Evolutionary conservation across 2,113 vertebrate genomes (phyloP).

Genomic region (Pica pica): DNA sequence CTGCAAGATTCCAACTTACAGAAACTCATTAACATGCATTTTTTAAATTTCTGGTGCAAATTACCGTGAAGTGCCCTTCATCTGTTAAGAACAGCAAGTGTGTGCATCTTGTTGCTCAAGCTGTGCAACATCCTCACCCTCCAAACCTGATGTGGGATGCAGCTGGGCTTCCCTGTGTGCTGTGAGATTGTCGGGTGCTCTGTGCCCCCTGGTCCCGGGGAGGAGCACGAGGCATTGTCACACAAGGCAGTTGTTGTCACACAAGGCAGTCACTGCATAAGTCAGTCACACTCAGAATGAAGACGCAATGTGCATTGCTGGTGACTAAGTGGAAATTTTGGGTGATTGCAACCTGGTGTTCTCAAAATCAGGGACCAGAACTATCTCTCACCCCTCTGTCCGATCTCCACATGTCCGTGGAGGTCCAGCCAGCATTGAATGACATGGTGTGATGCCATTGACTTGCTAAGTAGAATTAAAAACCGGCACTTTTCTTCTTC

Average conservation of each 20-base stretch:
- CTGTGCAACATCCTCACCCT: not conserved
- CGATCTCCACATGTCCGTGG: accelerated
- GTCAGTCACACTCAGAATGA: not conserved
- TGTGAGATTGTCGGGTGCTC: not conserved
- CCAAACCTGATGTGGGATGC: accelerated
- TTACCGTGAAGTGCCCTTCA: not conserved
- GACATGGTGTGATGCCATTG: accelerated
- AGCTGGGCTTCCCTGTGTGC: not conserved
- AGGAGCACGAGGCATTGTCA: not conserved
- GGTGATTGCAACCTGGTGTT: not conserved
- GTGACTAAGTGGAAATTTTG: not conserved
- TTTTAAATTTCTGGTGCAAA: not conserved
- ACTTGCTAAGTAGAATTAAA: not conserved
- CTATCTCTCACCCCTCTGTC: accelerated
- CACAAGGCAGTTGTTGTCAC: not conserved
- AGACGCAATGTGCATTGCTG: not conserved
- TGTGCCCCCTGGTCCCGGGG: not conserved
- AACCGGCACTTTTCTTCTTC: not conserved
- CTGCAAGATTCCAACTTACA: not conserved
- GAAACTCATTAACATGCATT: not conserved
- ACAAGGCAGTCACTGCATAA: not conserved
- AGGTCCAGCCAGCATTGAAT: not conserved
- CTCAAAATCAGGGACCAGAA: not conserved
- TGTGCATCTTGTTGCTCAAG: not conserved
- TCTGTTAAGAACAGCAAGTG: not conserved